phyloP scores from a whole-genome alignment of 2,888 invertebrate genomes.

The Heliconius cydno region DNA sequence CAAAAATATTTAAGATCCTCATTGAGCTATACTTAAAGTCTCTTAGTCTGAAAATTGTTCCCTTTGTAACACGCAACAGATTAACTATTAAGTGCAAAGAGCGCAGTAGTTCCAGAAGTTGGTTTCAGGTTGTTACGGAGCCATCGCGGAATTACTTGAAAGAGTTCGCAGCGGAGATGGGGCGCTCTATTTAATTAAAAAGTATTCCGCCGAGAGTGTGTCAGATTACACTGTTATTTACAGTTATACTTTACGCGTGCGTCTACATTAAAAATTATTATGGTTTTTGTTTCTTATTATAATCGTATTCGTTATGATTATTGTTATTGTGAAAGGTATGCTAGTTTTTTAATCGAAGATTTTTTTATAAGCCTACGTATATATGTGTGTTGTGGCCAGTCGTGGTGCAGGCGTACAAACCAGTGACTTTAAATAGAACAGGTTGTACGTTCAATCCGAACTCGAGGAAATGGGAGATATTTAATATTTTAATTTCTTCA shows the following conservation, averaged over 20 bases:
- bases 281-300: constrained; percentile 3
- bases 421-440: too few species aligned
- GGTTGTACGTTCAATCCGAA: background rate
- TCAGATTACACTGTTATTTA: constrained; percentile 37
- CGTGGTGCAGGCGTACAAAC: too few species aligned
- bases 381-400: too few species aligned
- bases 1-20: too few species aligned
- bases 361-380: too few species aligned
- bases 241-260: constrained; percentile 15
- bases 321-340: background rate
- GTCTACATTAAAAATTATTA: constrained; percentile 8
- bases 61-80: constrained; percentile 14
- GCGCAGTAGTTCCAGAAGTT: constrained; percentile 34
- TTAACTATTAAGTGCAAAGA: constrained; percentile 27
- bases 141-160: constrained; percentile 35
- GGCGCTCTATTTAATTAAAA: constrained; percentile 50
- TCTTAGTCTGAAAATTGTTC: constrained; percentile 8
- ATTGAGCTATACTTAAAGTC: constrained; percentile 5
- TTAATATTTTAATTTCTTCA: background rate
- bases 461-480: background rate
- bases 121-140: constrained; percentile 36
- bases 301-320: background rate
- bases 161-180: constrained; percentile 42
- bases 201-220: constrained; percentile 45
- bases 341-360: background rate